phyloP scores from a whole-genome alignment of 1,140 invertebrate genomes.

The Drosophila mojavensis region DNA sequence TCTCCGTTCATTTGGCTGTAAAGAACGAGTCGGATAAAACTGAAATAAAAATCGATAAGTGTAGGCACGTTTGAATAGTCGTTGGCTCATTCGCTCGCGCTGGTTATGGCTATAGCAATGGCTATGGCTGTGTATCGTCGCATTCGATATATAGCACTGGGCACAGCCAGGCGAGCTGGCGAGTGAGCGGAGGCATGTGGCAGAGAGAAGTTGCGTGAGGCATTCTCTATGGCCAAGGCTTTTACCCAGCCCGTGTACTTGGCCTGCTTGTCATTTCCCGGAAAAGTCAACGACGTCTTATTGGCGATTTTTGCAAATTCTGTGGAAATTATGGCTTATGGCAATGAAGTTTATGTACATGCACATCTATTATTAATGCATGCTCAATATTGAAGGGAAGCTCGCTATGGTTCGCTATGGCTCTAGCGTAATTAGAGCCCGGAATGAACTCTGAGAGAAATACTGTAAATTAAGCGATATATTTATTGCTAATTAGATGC shows the following conservation, averaged over 20 bases:
- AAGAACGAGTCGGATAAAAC: slow-evolving; percentile 59
- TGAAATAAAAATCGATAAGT: slow-evolving; percentile 82
- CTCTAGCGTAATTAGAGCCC: neutral
- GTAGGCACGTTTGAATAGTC: slow-evolving; percentile 70
- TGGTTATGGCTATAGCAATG: neutral
- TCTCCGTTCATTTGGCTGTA: neutral
- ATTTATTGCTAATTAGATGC: slow-evolving; percentile 46
- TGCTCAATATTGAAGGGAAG: too few relatives aligned
- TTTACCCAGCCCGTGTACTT: slow-evolving; percentile 1
- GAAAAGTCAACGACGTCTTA: slow-evolving; percentile 53
- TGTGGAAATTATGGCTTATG: neutral
- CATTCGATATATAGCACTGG: neutral
- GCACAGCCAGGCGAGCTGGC: neutral
- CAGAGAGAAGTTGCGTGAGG: slow-evolving; percentile 20
- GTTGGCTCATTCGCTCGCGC: neutral
- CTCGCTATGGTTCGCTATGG: too few relatives aligned
- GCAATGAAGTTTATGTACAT: neutral
- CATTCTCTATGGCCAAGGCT: neutral
- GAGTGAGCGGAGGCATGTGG: slow-evolving; percentile 6
- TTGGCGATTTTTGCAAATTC: slow-evolving; percentile 12
- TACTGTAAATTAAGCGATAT: too few relatives aligned
- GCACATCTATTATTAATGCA: neutral
- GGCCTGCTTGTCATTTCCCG: slow-evolving; percentile 62
- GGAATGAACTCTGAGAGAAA: too few relatives aligned
- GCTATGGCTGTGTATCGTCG: neutral